These are phyloP conservation scores for Vidua macroura DNA, from an alignment of 2,113 vertebrate species.

Conservation along the genomic window DNA sequence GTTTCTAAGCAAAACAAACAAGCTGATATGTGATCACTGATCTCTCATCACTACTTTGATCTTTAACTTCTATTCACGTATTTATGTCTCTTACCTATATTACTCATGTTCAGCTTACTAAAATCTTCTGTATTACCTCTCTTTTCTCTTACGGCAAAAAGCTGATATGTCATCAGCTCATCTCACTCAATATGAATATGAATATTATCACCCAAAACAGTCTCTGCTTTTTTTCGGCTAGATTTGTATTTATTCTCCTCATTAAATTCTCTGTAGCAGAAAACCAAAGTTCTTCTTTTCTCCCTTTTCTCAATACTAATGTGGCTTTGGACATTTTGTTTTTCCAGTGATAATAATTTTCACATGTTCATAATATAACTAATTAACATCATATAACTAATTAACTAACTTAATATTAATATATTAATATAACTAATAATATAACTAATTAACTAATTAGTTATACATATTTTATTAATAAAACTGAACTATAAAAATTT, in stretches of 20 bases:
- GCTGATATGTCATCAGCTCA: not conserved
- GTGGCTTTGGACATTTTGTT: not conserved
- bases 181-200: not conserved
- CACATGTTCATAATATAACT: not conserved
- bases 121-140: not conserved
- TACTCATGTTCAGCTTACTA: not conserved
- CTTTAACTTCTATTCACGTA: not conserved
- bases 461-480: not conserved
- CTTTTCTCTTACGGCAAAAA: not conserved
- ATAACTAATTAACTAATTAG: not conserved
- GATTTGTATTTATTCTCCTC: not conserved
- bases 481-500: not conserved
- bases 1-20: slow-evolving; percentile 18
- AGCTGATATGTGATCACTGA: not conserved
- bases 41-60: not conserved
- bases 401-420: too few relatives aligned
- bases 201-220: not conserved
- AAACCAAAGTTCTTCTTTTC: not conserved
- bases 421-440: too few relatives aligned
- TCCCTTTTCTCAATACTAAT: not conserved
- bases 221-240: not conserved
- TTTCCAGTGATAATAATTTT: not conserved
- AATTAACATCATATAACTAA: not conserved
- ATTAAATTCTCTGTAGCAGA: not conserved
- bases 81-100: not conserved